Evolutionary conservation across 2,797 vertebrate species (phyloP), one percentile per base, ranked within the genome.

Genomic region (Paramormyrops hopkinsi): DNA sequence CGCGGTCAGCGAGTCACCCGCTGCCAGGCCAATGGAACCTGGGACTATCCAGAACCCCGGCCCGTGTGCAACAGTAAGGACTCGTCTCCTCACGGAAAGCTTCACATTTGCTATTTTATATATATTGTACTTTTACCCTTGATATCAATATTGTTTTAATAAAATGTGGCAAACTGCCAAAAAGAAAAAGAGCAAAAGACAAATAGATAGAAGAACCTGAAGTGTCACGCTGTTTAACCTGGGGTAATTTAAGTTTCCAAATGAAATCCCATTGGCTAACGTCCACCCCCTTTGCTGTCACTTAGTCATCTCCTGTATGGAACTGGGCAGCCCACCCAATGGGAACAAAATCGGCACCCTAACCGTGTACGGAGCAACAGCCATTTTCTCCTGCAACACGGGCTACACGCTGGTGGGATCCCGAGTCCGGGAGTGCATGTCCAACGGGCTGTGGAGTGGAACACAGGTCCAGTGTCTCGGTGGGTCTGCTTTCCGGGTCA

Each of bases 381-480:
- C 98, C 90, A 99, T 99, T 95, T 99, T 99, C 95, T 98, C 99
- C 92, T 99, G 99, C 95, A 99, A 99, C 93, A 98, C 97, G 0
- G 99, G 98, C 41, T 99, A 99, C 90, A 99, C 98, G 0, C 94
- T 99, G 92, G 98, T 99, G 87, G 99, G 98, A 85, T 99, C 98
- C 22, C 94, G 98, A 4, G 98, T 99, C 2, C 93, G 98, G 53
- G 98, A 99, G 94, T 99, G 99, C 91, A 96, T 99, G 97, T 97
- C 98, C 92, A 99, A 99, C 0, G 99, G 99, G 2, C 97, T 99
- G 89, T 99, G 99, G 99, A 99, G 99, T 11, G 98, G 99, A 92
- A 95, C 97, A 0, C 97, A 98, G 90, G 98, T 99, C 54, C 96
- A 96, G 2, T 99, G 99, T 86, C 95, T 99, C 62, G 97, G 99